Evolutionary conservation across 1,140 invertebrate genomes (phyloP).

Genomic region (Maconellicoccus hirsutus): DNA sequence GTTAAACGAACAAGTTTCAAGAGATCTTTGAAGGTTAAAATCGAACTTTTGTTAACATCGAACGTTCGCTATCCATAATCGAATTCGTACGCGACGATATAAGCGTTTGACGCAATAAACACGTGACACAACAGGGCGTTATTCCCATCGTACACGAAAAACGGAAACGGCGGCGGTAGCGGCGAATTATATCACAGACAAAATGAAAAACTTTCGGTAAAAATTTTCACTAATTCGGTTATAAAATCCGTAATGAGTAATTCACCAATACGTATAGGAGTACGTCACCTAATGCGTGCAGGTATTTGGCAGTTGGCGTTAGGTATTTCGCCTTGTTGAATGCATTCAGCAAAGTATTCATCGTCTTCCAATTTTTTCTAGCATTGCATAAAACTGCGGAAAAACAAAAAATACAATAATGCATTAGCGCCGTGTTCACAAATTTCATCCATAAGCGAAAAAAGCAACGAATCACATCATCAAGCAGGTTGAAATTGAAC

Average conservation of each 20-base stretch:
- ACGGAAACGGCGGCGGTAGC: not conserved
- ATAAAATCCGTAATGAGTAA: constrained; percentile 20
- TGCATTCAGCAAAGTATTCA: constrained; percentile 18
- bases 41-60: constrained; percentile 15
- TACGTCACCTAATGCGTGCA: constrained; percentile 14
- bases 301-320: constrained; percentile 17
- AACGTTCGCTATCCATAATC: constrained; percentile 18
- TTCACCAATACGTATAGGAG: constrained; percentile 16
- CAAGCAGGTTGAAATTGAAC: too few species aligned
- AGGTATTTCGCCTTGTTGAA: constrained; percentile 20
- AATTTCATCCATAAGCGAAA: too few species aligned
- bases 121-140: not conserved
- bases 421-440: too few species aligned
- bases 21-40: constrained; percentile 10
- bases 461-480: too few species aligned
- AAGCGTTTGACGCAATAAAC: constrained; percentile 16
- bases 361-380: constrained; percentile 16
- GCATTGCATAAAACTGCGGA: constrained; percentile 10
- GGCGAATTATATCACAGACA: not conserved
- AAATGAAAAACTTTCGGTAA: constrained; percentile 4
- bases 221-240: constrained; percentile 12
- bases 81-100: constrained; percentile 14
- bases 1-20: not conserved
- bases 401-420: not conserved
- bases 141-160: not conserved